phyloP scores from a whole-genome alignment of 2,888 invertebrate genomes.

The Tillus elongatus region DNA sequence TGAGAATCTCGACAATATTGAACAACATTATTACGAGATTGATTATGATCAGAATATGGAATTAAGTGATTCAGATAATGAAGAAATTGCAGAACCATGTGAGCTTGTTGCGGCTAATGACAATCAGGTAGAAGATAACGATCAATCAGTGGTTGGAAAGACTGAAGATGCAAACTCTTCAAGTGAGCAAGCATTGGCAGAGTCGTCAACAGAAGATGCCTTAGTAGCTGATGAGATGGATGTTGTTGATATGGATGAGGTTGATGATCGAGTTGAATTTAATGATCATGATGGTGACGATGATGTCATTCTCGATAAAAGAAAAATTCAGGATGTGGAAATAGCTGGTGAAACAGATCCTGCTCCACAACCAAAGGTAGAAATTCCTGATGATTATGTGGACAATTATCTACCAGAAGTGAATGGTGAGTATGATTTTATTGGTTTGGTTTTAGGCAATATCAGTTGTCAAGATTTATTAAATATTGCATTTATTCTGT shows the following conservation, averaged over 20 bases:
- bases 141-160: slow-evolving; percentile 18
- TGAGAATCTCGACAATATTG: slow-evolving; percentile 40
- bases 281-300: slow-evolving; percentile 9
- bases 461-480: too few relatives aligned
- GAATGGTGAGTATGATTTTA: too few relatives aligned
- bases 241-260: slow-evolving; percentile 13
- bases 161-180: slow-evolving; percentile 14
- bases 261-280: slow-evolving; percentile 12
- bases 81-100: slow-evolving; percentile 18
- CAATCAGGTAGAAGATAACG: slow-evolving; percentile 19
- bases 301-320: too few relatives aligned
- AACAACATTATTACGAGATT: slow-evolving; percentile 38
- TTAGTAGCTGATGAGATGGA: slow-evolving; percentile 13
- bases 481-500: too few relatives aligned
- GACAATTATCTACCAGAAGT: too few relatives aligned
- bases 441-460: too few relatives aligned
- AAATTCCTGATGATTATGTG: too few relatives aligned
- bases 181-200: slow-evolving; percentile 8
- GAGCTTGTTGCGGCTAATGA: slow-evolving; percentile 10
- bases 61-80: slow-evolving; percentile 27
- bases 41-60: slow-evolving; percentile 25
- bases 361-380: too few relatives aligned
- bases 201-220: slow-evolving; percentile 11
- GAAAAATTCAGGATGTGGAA: too few relatives aligned
- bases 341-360: too few relatives aligned